phyloP scores from a whole-genome alignment of 2,797 vertebrate species.

The Enteromius argenteus region DNA sequence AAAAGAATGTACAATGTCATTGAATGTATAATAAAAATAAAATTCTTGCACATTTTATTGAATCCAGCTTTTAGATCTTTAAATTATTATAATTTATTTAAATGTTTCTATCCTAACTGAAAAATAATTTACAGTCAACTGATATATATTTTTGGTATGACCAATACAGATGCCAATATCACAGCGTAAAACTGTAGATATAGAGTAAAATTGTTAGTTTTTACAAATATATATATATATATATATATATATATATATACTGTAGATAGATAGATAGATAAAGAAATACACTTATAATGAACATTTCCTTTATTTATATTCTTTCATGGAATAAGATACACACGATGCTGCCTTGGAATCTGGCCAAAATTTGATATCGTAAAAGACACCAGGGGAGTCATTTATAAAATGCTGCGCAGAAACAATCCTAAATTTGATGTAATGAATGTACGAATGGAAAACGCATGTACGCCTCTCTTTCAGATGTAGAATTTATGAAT shows the following conservation, averaged over 20 bases:
- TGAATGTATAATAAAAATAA: not conserved
- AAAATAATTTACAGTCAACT: not conserved
- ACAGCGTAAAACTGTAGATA: not conserved
- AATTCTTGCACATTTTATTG: not conserved
- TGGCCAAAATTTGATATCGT: not conserved
- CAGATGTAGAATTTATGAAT: too few relatives aligned
- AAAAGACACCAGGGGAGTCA: not conserved
- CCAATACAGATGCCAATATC: not conserved
- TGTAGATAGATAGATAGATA: too few relatives aligned
- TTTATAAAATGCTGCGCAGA: too few relatives aligned
- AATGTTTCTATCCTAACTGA: not conserved
- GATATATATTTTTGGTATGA: too few relatives aligned
- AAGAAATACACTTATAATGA: not conserved
- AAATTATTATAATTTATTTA: too few relatives aligned
- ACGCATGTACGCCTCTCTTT: too few relatives aligned
- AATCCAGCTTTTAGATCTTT: not conserved
- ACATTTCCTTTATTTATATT: not conserved
- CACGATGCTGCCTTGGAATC: not conserved
- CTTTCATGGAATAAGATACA: too few relatives aligned
- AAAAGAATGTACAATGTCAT: too few relatives aligned
- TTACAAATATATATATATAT: not conserved
- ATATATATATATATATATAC: not conserved
- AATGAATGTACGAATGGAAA: too few relatives aligned
- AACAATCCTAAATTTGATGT: too few relatives aligned
- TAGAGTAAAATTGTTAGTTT: not conserved